These are phyloP conservation scores for Siniperca undulata DNA, from an alignment of 2,797 vertebrate genomes.

Conservation along the genomic window DNA sequence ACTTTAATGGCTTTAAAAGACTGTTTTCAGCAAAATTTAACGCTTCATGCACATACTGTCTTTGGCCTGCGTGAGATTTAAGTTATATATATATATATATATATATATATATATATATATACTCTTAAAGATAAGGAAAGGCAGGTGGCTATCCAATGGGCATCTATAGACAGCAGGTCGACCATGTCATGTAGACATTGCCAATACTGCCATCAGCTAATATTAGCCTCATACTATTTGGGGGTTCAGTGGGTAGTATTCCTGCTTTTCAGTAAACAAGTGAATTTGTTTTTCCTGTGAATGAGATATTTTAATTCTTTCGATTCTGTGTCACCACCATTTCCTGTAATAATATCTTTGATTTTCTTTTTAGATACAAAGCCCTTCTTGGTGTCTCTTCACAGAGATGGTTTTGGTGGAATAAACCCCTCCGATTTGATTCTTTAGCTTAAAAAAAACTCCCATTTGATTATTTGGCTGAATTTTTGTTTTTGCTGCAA, in stretches of 20 bases:
- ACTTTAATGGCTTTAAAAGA: slow-evolving; percentile 32
- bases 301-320: background rate
- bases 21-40: slow-evolving; percentile 41
- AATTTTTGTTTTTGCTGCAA: slow-evolving; percentile 42
- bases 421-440: slow-evolving; percentile 20
- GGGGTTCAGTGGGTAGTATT: background rate
- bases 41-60: background rate
- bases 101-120: too few relatives aligned
- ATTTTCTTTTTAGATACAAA: background rate
- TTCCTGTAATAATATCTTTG: background rate
- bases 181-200: background rate
- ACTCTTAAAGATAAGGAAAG: background rate
- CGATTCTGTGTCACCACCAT: background rate
- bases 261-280: background rate
- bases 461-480: slow-evolving; percentile 38
- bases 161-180: background rate
- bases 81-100: too few relatives aligned
- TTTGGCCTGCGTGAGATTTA: background rate
- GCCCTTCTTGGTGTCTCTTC: slow-evolving; percentile 8
- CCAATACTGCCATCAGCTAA: background rate
- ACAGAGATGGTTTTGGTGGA: slow-evolving; percentile 28
- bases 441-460: slow-evolving; percentile 26
- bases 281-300: background rate
- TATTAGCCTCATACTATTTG: background rate
- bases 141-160: background rate